phyloP scores from a whole-genome alignment of 2,797 vertebrate genomes.

The Ctenosaura bakeri region DNA sequence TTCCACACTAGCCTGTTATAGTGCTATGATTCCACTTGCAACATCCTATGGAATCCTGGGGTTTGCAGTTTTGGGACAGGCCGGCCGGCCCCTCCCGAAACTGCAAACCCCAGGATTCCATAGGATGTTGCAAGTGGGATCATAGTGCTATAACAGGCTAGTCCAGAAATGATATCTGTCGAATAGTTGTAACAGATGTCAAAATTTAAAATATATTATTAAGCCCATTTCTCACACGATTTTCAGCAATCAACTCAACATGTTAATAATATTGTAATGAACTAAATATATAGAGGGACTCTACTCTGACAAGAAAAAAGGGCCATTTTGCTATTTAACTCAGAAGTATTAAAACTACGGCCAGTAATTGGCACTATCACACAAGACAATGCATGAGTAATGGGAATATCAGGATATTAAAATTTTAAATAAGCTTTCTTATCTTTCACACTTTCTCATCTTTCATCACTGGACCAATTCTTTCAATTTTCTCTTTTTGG shows the following conservation, averaged over 20 bases:
- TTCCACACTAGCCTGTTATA: too few species aligned
- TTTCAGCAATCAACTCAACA: slow-evolving; percentile 45
- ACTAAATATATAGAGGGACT: slow-evolving; percentile 31
- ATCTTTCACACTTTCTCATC: not conserved
- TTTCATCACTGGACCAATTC: not conserved
- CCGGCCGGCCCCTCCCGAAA: too few species aligned
- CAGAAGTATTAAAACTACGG: slow-evolving; percentile 23
- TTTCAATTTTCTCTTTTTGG: slow-evolving; percentile 6
- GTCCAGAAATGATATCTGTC: too few species aligned
- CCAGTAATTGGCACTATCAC: not conserved
- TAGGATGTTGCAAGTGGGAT: too few species aligned
- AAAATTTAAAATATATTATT: slow-evolving; percentile 65
- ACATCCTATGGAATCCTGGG: too few species aligned
- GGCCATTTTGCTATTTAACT: slow-evolving; percentile 39
- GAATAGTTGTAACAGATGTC: slow-evolving; percentile 39
- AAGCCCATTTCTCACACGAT: slow-evolving; percentile 45
- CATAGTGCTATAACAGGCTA: too few species aligned
- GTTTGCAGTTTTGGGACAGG: too few species aligned
- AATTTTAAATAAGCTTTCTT: not conserved
- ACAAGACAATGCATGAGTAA: not conserved
- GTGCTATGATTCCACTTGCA: too few species aligned
- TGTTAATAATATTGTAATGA: slow-evolving; percentile 53
- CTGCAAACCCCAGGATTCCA: too few species aligned
- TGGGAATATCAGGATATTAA: not conserved
- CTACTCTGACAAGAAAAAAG: slow-evolving; percentile 41